phyloP scores from a whole-genome alignment of 2,113 vertebrate genomes.

The Empidonax traillii region DNA sequence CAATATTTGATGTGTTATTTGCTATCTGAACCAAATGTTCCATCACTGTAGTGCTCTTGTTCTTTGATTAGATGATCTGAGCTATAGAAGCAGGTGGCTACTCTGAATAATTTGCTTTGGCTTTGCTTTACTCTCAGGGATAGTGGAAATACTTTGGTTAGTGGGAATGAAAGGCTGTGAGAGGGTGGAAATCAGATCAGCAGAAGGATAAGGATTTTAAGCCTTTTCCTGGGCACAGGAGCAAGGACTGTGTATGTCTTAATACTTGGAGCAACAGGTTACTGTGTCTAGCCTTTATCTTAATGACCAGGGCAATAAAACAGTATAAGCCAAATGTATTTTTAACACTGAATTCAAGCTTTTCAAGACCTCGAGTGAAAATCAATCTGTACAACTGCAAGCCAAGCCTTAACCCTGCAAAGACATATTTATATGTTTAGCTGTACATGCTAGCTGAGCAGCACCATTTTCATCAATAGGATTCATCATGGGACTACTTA shows the following conservation, averaged over 20 bases:
- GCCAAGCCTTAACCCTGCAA: not conserved
- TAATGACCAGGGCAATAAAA: not conserved
- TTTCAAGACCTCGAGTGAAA: not conserved
- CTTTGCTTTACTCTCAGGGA: not conserved
- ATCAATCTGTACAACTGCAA: not conserved
- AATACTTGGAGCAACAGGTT: not conserved
- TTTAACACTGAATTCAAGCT: not conserved
- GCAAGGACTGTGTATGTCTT: not conserved
- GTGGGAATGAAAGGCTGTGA: not conserved
- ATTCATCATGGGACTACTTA: constrained; percentile 42
- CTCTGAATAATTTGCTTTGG: not conserved
- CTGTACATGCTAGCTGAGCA: not conserved
- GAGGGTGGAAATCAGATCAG: not conserved
- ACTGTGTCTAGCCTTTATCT: rapidly evolving
- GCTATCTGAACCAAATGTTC: not conserved
- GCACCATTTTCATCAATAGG: not conserved
- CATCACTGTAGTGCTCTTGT: not conserved
- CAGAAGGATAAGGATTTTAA: not conserved
- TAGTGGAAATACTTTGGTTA: not conserved
- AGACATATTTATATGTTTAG: not conserved
- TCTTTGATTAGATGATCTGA: not conserved
- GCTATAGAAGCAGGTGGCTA: not conserved
- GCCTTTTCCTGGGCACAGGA: not conserved
- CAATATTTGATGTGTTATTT: not conserved
- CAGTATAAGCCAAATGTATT: not conserved